Evolutionary conservation across 2,797 vertebrate species (phyloP), one percentile per base, ranked within the genome.

Genomic region (Macropodus opercularis): DNA sequence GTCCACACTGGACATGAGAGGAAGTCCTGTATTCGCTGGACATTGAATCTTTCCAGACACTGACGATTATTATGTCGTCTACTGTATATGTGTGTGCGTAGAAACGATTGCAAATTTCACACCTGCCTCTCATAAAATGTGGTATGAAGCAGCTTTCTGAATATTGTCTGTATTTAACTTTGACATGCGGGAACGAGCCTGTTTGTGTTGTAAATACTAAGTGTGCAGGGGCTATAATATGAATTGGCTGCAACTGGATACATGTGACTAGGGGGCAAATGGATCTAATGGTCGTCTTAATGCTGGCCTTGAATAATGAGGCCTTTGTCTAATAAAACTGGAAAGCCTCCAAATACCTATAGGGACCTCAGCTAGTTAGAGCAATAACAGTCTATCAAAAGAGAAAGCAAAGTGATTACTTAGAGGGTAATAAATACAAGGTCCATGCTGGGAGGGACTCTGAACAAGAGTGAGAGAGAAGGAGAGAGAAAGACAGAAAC

Each of bases 311-410:
- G 85, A 92, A 90, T 91, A 93, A 93, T 81, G 88, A 93, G 90
- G 87, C 67, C 83, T 88, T 89, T 92, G 82, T 91, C 89, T 88
- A 92, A 88, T 91, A 92, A 91, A 92, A 91, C 62, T 92, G 90
- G 90, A 86, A 79, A 86, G 82, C 86, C 86, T 90, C 88, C 87
- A 92, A 91, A 92, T 92, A 91, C 89, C 90, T 91, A 91, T 87
- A 90, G 89, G 90, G 91, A 92, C 86, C 88, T 85, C 82, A 69
- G 54, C 67, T 77, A 90, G 85, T 90, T 91, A 91, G 88, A 86
- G 77, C 79, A 91, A 88, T 86, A 93, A 87, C 67, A 90, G 79
- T 89, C 86, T 89, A 92, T 91, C 85, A 92, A 89, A 93, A 93
- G 81, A 92, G 85, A 80, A 90, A 90, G 85, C 90, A 83, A 93